phyloP scores from a whole-genome alignment of 2,113 vertebrate genomes.

The Pituophis catenifer region DNA sequence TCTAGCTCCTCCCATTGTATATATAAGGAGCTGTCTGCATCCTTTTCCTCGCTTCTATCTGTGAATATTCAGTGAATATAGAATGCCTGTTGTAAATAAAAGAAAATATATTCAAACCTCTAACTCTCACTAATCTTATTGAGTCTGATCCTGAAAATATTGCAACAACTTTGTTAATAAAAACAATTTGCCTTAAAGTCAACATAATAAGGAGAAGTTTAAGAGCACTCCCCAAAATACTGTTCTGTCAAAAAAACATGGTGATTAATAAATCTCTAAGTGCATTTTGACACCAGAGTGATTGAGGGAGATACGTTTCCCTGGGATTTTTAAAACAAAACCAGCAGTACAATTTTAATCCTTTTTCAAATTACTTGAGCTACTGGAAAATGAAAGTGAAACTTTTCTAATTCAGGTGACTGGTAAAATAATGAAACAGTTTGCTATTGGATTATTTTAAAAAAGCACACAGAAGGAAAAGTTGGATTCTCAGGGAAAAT shows the following conservation, averaged over 20 bases:
- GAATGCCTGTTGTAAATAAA: too few relatives aligned
- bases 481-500: neutral
- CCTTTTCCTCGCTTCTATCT: too few relatives aligned
- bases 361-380: neutral
- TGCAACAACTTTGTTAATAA: neutral
- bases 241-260: neutral
- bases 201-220: neutral
- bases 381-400: neutral
- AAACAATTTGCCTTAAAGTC: neutral
- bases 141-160: too few relatives aligned
- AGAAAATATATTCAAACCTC: too few relatives aligned
- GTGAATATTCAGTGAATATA: too few relatives aligned
- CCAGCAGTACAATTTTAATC: neutral
- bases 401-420: neutral
- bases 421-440: neutral
- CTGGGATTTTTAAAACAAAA: neutral
- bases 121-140: too few relatives aligned
- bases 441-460: neutral
- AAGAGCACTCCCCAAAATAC: neutral
- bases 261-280: neutral
- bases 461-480: neutral
- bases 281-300: neutral
- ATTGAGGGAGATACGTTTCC: neutral
- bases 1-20: too few relatives aligned
- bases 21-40: too few relatives aligned